These are phyloP conservation scores for Bursaphelenchus okinawaensis DNA, from an alignment of 2,888 invertebrate species.

Conservation along the genomic window DNA sequence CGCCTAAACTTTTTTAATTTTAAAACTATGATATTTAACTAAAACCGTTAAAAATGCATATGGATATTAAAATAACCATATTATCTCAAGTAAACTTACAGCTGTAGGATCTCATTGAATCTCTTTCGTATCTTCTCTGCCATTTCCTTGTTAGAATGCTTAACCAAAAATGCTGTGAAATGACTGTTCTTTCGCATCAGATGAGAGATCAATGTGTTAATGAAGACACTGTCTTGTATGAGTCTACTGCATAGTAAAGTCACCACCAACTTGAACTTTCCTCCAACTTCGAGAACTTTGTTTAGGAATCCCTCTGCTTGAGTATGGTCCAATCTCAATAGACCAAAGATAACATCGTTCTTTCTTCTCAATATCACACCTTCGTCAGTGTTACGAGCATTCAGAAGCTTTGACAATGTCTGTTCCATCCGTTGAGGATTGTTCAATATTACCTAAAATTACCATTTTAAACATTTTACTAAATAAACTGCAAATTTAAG, in stretches of 20 bases:
- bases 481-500: not conserved
- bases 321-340: not conserved
- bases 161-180: constrained; percentile 11
- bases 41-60: not conserved
- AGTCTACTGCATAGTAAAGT: not conserved
- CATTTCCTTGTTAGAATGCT: constrained; percentile 8
- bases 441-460: constrained; percentile 11
- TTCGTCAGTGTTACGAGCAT: not conserved
- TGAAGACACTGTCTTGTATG: constrained; percentile 3
- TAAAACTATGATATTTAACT: not conserved
- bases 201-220: constrained; percentile 3
- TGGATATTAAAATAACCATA: too few species aligned
- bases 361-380: not conserved
- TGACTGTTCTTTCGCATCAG: not conserved
- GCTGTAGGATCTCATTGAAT: constrained; percentile 12
- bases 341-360: not conserved
- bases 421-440: not conserved
- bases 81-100: constrained; percentile 10
- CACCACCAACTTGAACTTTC: not conserved
- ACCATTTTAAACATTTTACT: not conserved
- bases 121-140: constrained; percentile 15
- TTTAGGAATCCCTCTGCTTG: constrained; percentile 4
- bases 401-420: not conserved
- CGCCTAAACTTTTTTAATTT: constrained; percentile 6
- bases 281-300: not conserved